A percentile compares a stretch with the other conserved stretches of the same genome.
Evolutionary conservation across 2,113 vertebrate species (phyloP).

Genomic region (Gallinago paraguaiae): DNA sequence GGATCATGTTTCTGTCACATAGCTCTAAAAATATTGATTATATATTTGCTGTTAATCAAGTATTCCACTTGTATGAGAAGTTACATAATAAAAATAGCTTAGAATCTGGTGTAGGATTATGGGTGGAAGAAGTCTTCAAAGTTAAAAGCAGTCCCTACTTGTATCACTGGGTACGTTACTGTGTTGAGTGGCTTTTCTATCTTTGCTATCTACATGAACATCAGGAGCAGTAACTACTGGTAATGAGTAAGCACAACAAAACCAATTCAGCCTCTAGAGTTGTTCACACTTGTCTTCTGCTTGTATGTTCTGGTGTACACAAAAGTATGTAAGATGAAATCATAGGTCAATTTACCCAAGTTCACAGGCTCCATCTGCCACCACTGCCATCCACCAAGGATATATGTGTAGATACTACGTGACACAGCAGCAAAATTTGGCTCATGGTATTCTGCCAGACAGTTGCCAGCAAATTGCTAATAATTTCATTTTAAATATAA

Average conservation of each 20-base stretch:
- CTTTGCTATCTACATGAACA: background rate
- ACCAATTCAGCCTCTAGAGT: background rate
- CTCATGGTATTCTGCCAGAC: background rate
- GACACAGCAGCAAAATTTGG: background rate
- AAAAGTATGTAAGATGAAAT: background rate
- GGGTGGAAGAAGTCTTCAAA: slow-evolving; percentile 6
- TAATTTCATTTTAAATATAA: background rate
- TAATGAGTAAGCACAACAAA: background rate
- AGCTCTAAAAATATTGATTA: slow-evolving; percentile 54
- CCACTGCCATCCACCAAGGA: background rate
- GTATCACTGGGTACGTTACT: background rate
- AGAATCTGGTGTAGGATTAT: background rate
- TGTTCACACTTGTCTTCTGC: background rate
- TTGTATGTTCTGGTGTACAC: background rate
- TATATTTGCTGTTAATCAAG: slow-evolving; percentile 66
- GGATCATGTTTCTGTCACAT: slow-evolving; percentile 34
- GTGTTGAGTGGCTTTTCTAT: background rate
- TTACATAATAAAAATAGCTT: slow-evolving; percentile 51
- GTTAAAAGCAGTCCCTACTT: slow-evolving; percentile 33
- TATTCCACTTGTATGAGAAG: slow-evolving; percentile 51
- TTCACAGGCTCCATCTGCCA: background rate
- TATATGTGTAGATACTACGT: background rate
- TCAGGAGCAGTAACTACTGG: background rate
- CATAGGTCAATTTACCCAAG: background rate
- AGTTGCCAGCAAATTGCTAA: background rate